These are phyloP conservation scores for Oscheius onirici DNA, from an alignment of 2,888 invertebrate species.

Conservation along the genomic window DNA sequence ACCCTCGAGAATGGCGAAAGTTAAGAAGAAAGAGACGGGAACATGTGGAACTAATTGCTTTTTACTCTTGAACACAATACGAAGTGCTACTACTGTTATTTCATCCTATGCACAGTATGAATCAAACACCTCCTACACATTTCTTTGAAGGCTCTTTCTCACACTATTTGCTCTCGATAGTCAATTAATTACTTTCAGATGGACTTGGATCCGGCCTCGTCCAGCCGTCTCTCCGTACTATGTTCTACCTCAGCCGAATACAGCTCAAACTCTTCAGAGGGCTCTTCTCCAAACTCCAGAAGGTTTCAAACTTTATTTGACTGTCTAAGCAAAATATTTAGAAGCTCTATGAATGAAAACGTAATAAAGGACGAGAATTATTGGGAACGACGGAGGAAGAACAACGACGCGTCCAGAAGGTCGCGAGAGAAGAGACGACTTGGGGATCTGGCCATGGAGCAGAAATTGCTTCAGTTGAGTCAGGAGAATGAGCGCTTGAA, in stretches of 20 bases:
- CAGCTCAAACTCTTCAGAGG: slow-evolving; percentile 57
- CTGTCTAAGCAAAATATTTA: not conserved
- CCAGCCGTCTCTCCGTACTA: slow-evolving; percentile 56
- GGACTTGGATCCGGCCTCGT: slow-evolving; percentile 56
- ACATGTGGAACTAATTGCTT: not conserved
- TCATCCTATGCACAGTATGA: no score
- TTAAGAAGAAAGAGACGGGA: no score
- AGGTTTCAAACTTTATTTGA: slow-evolving; percentile 5
- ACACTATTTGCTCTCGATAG: no score
- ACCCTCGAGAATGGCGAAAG: no score
- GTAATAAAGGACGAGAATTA: slow-evolving; percentile 55
- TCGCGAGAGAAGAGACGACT: slow-evolving; percentile 80
- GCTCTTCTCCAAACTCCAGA: slow-evolving; percentile 55
- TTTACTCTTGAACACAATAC: no score
- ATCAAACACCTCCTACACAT: no score
- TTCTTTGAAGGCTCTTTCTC: no score
- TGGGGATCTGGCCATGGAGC: slow-evolving; percentile 95
- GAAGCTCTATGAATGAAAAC: slow-evolving; percentile 52
- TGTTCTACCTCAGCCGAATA: slow-evolving; percentile 56
- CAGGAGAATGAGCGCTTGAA: slow-evolving; percentile 94
- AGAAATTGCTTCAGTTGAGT: slow-evolving; percentile 89
- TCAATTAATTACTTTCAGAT: slow-evolving; percentile 37
- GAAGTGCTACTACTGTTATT: no score
- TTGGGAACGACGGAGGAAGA: slow-evolving; percentile 78
- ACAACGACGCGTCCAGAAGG: slow-evolving; percentile 51